phyloP scores from a whole-genome alignment of 35 echinoderm and acorn worm species.

The Lytechinus pictus region DNA sequence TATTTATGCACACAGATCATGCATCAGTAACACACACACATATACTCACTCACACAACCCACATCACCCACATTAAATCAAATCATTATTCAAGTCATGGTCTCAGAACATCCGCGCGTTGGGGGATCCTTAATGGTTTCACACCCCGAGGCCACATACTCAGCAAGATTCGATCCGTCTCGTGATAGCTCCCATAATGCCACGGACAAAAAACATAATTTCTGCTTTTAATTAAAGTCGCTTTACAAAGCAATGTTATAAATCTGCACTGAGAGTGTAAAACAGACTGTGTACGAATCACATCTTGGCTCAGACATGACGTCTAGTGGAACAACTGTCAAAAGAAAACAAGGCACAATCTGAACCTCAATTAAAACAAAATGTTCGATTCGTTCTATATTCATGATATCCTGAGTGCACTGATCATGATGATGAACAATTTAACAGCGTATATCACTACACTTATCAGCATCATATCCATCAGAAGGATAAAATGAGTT shows the following conservation, averaged over 20 bases:
- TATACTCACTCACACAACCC: background rate
- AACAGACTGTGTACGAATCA: background rate
- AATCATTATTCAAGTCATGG: conserved; percentile 12
- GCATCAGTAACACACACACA: background rate
- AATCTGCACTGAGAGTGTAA: background rate
- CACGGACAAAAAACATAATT: background rate
- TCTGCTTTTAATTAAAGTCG: conserved; percentile 19
- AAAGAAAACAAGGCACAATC: background rate
- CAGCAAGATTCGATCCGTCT: background rate
- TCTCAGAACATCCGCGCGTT: background rate
- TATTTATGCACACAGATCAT: background rate
- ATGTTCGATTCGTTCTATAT: background rate
- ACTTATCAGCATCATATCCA: no score
- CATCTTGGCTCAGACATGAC: background rate
- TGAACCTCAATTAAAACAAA: background rate
- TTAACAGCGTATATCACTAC: no score
- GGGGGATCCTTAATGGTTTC: conserved; percentile 1
- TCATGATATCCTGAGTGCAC: no score
- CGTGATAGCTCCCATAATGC: conserved; percentile 8
- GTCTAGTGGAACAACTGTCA: background rate
- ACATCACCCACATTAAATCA: background rate
- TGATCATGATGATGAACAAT: no score
- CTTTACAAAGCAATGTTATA: background rate
- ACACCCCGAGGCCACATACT: conserved; percentile 15
- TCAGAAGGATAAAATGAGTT: no score